A percentile compares a stretch with the other conserved stretches of the same genome.
Evolutionary conservation across 1,140 invertebrate genomes (phyloP).

Genomic region (Belonocnema kinseyi): DNA sequence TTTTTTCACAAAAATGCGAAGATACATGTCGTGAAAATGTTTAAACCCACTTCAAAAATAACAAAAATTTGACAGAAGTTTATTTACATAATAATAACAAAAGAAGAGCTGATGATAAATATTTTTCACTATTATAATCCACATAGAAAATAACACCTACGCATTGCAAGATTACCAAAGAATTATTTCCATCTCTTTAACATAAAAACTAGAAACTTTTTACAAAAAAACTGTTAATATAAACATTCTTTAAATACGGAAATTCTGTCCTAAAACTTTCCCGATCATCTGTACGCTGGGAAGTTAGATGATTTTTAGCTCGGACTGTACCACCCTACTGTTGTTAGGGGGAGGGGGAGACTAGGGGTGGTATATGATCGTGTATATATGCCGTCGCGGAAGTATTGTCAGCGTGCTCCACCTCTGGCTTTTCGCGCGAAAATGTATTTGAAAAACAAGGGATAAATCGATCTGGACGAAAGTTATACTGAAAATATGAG

Average conservation of each 20-base stretch:
- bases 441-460: constrained; percentile 51
- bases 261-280: constrained; percentile 42
- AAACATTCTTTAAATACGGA: constrained; percentile 5
- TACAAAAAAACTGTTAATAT: not conserved
- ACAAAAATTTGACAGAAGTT: too few relatives aligned
- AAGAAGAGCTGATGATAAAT: too few relatives aligned
- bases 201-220: too few relatives aligned
- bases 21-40: too few relatives aligned
- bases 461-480: constrained; percentile 36
- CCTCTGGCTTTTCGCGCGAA: constrained; percentile 70
- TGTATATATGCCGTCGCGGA: constrained; percentile 72
- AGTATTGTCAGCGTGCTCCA: constrained; percentile 74
- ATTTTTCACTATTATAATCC: too few relatives aligned
- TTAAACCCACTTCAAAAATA: too few relatives aligned
- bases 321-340: constrained; percentile 74
- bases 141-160: too few relatives aligned
- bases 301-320: constrained; percentile 63
- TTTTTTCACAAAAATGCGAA: too few relatives aligned
- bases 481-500: constrained; percentile 61
- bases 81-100: too few relatives aligned
- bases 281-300: constrained; percentile 54
- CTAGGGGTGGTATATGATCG: constrained; percentile 77
- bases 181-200: too few relatives aligned
- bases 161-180: too few relatives aligned
- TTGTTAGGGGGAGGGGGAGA: constrained; percentile 73